Evolutionary conservation across 1,140 invertebrate genomes (phyloP).

Genomic region (Bombyx mandarina): DNA sequence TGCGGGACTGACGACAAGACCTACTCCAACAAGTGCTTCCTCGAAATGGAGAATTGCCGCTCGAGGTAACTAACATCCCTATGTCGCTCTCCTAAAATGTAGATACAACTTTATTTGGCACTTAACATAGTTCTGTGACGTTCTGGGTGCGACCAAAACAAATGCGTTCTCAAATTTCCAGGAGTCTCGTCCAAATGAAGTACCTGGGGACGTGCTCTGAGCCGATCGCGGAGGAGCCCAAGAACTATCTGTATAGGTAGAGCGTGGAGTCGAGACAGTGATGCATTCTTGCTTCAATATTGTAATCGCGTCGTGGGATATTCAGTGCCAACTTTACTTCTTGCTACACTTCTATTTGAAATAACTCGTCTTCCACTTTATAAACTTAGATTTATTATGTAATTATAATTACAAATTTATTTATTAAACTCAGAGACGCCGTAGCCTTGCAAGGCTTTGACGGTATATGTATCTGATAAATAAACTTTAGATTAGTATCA

Average conservation of each 20-base stretch:
- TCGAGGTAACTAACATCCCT: constrained; percentile 70
- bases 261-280: not conserved
- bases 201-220: constrained; percentile 63
- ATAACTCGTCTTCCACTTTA: constrained; percentile 20
- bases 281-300: constrained; percentile 15
- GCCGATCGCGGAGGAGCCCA: constrained; percentile 65
- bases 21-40: constrained; percentile 93
- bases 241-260: constrained; percentile 68
- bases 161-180: constrained; percentile 28
- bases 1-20: constrained; percentile 92
- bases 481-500: no score
- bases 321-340: constrained; percentile 26
- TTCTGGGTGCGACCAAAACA: not conserved
- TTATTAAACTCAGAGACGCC: no score
- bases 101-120: not conserved
- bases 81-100: constrained; percentile 4
- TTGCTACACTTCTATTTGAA: not conserved
- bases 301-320: constrained; percentile 11
- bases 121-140: not conserved
- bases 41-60: constrained; percentile 90
- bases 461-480: no score
- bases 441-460: no score
- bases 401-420: no score
- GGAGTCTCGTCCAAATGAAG: constrained; percentile 58
- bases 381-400: not conserved